Evolutionary conservation across 1,140 invertebrate species (phyloP), one percentile per base, ranked within the genome.

Genomic region (Pseudachorutes palmiensis): DNA sequence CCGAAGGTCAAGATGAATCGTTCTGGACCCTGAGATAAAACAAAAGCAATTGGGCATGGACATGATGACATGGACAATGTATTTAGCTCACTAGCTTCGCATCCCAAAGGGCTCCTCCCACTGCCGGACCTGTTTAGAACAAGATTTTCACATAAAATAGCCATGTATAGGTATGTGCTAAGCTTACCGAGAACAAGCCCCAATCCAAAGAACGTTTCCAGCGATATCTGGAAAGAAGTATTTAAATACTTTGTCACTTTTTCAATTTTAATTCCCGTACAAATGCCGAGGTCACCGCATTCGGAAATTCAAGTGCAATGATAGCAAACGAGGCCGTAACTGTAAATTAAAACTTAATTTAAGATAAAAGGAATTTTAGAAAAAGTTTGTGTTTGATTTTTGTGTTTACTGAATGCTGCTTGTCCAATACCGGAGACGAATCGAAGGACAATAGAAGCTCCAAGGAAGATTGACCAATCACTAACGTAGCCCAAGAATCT

Each of bases 251-350:
- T n/a, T n/a, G n/a, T n/a, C n/a, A n/a, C n/a, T n/a, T n/a, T n/a
- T n/a, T n/a, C n/a, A n/a, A n/a, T n/a, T n/a, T n/a, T n/a, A n/a
- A n/a, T 85, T 9, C 72, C 81, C 84, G 87, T 79, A 92, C 91
- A 81, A 96, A 94, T 71, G 92, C 91, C 1, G 89, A 90, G 0
- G 90, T 89, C 0, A 96, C 88, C 75, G 90, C 88, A 64, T 91
- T 82, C 0, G 93, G 92, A 81, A 96, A 96, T 79, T 93, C 89
- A 77, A 41, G 36, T 9, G 36, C 36, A 41, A 41, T 19, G 36
- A 41, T 41, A 19, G 36, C 36, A 41, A 41, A 41, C 5, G 36
- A 41, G 5, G 36, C 36, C 5, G 36, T 41, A 9, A 41, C 36
- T 41, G 19, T 5, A 41, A 41, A 41, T 9, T 41, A 5, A 41